phyloP scores from a whole-genome alignment of 2,797 vertebrate species.

The Periparus ater region DNA sequence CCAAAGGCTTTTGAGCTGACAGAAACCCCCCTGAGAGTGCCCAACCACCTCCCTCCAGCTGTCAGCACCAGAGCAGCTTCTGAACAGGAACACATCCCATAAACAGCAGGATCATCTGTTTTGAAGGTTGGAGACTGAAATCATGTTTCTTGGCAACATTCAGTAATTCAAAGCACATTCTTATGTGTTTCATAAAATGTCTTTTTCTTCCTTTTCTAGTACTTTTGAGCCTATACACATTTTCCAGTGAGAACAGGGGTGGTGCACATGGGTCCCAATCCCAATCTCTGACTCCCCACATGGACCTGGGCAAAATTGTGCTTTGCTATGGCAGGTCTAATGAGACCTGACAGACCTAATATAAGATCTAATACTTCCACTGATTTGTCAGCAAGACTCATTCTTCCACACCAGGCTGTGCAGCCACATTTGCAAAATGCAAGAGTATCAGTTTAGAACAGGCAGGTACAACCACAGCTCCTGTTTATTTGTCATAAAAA shows the following conservation, averaged over 20 bases:
- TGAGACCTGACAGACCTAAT: neutral
- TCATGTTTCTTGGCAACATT: neutral
- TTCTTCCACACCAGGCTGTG: neutral
- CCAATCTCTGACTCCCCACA: neutral
- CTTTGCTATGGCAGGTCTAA: neutral
- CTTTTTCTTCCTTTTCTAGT: neutral
- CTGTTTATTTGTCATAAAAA: neutral
- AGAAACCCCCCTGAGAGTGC: neutral
- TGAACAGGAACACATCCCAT: neutral
- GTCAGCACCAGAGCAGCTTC: constrained; percentile 10
- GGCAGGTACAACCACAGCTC: neutral
- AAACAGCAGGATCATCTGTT: constrained; percentile 1
- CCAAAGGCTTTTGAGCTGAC: neutral
- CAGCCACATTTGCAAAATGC: neutral
- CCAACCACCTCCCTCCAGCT: neutral
- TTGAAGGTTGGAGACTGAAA: neutral
- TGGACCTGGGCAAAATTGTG: neutral
- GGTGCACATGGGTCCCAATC: neutral
- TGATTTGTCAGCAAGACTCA: neutral
- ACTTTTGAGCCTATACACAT: neutral
- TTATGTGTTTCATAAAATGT: neutral
- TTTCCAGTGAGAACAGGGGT: neutral
- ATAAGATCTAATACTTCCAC: neutral
- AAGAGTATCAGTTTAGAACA: neutral
- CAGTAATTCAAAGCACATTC: neutral